Percentiles rank a stretch among this genome's conserved stretches.
phyloP scores from a whole-genome alignment of 2,888 invertebrate genomes.

The Buathra laborator region DNA sequence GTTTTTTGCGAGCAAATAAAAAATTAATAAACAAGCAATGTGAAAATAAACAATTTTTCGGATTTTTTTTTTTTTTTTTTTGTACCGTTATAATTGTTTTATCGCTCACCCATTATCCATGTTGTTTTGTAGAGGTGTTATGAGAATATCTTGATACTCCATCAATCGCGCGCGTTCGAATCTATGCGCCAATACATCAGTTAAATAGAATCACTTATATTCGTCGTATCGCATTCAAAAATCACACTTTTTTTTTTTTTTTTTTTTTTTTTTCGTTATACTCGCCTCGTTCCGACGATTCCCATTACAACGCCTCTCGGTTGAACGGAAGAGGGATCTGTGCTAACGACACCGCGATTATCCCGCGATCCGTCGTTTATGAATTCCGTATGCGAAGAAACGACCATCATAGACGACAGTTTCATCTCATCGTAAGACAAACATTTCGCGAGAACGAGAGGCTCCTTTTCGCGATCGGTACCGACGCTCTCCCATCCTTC shows the following conservation, averaged over 20 bases:
- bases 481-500: constrained; percentile 88
- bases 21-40: too few species aligned
- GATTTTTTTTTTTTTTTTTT: too few species aligned
- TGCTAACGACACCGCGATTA: constrained; percentile 86
- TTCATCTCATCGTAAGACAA: constrained; percentile 89
- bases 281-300: constrained; percentile 82
- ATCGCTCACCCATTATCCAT: constrained; percentile 85
- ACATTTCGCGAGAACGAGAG: constrained; percentile 86
- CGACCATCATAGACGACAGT: constrained; percentile 87
- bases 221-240: neutral
- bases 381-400: constrained; percentile 88
- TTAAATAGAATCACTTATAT: neutral
- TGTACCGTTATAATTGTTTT: too few species aligned
- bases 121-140: constrained; percentile 87
- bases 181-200: constrained; percentile 74
- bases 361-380: constrained; percentile 87
- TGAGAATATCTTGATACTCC: constrained; percentile 88
- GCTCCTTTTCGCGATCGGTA: constrained; percentile 86
- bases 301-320: constrained; percentile 86
- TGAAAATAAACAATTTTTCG: too few species aligned
- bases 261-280: constrained; percentile 12
- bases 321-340: constrained; percentile 85
- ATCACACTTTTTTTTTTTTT: neutral
- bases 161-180: constrained; percentile 86
- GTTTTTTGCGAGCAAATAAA: too few species aligned